Percentiles rank a stretch among this genome's conserved stretches.
phyloP scores from a whole-genome alignment of 2,113 vertebrate genomes.

The Oreocharis arfaki region DNA sequence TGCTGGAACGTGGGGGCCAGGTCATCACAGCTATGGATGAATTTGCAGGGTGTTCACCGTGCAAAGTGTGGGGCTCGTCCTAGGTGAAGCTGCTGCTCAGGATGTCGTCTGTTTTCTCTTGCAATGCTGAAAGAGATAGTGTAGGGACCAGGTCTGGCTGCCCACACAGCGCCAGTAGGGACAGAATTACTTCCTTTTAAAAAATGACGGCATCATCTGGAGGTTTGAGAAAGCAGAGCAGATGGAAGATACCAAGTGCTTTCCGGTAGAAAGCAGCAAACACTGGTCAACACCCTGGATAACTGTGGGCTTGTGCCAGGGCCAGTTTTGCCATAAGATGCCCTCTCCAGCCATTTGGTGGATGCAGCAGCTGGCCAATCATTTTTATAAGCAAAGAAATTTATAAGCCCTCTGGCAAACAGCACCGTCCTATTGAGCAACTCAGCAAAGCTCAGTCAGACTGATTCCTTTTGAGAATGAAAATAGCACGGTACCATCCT shows the following conservation, averaged over 20 bases:
- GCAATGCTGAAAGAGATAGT: background rate
- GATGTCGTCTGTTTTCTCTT: background rate
- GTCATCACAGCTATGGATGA: background rate
- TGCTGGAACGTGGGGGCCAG: background rate
- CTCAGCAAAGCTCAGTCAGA: background rate
- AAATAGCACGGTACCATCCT: background rate
- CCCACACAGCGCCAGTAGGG: background rate
- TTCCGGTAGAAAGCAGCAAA: background rate
- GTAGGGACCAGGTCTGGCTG: background rate
- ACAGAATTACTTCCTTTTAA: background rate
- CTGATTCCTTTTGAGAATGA: background rate
- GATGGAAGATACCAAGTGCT: background rate
- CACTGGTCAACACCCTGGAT: background rate
- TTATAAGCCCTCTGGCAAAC: background rate
- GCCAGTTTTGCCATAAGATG: background rate
- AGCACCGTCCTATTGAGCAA: background rate
- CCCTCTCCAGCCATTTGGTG: background rate
- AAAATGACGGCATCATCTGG: background rate
- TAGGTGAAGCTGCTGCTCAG: background rate
- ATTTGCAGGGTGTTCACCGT: background rate
- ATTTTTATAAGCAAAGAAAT: background rate
- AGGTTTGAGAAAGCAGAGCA: background rate
- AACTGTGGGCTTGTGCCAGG: background rate
- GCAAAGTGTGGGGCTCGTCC: background rate
- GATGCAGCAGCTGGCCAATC: background rate